These are phyloP conservation scores for Camponotus vicinus DNA, from an alignment of 1,140 invertebrate species.

Conservation along the genomic window DNA sequence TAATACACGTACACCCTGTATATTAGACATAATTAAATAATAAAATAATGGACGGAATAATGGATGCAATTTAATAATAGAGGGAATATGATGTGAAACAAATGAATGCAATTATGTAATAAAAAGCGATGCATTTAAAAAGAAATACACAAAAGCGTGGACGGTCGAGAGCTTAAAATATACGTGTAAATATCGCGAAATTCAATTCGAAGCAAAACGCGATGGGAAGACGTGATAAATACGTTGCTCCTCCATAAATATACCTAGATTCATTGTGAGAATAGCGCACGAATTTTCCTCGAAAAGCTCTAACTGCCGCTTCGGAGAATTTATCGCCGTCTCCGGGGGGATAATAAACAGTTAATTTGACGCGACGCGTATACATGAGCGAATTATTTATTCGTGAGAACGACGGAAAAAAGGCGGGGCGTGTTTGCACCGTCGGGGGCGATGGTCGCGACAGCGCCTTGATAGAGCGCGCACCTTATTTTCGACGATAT, in stretches of 20 bases:
- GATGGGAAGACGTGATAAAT: background rate
- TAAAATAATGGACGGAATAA: background rate
- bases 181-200: background rate
- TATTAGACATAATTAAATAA: background rate
- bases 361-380: constrained; percentile 47
- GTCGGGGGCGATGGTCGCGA: constrained; percentile 29
- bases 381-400: constrained; percentile 45
- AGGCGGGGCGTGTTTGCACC: constrained; percentile 21
- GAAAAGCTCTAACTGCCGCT: constrained; percentile 28
- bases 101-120: background rate
- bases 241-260: background rate
- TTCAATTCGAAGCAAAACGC: constrained; percentile 6
- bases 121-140: background rate
- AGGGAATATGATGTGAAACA: background rate
- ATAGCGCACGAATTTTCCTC: background rate
- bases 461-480: constrained; percentile 43
- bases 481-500: constrained; percentile 46
- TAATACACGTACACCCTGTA: background rate
- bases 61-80: too few relatives aligned
- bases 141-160: background rate
- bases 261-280: constrained; percentile 4
- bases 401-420: constrained; percentile 30
- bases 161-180: constrained; percentile 29
- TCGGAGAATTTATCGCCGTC: constrained; percentile 25
- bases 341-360: constrained; percentile 41